These are phyloP conservation scores for Daboia siamensis DNA, from an alignment of 2,113 vertebrate genomes.

Conservation along the genomic window DNA sequence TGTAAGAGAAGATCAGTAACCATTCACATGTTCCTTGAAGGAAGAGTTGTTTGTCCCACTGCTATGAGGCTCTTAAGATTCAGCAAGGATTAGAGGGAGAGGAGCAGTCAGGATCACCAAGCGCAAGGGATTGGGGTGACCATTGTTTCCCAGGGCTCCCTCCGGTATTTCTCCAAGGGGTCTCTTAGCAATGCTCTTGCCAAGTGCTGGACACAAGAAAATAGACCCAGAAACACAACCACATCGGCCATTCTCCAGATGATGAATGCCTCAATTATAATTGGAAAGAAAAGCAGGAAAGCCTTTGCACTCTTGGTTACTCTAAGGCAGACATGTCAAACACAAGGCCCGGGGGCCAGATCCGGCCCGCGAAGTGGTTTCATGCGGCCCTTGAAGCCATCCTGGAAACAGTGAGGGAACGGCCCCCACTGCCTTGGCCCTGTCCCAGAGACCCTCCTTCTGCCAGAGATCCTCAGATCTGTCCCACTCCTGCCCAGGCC, in stretches of 20 bases:
- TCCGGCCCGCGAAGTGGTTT: too few relatives aligned
- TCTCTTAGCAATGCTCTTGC: neutral
- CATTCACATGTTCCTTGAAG: neutral
- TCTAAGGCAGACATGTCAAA: too few relatives aligned
- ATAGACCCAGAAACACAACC: neutral
- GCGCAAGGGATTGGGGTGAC: neutral
- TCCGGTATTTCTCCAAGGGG: neutral
- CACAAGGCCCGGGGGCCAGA: too few relatives aligned
- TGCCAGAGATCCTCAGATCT: too few relatives aligned
- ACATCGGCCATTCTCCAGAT: neutral
- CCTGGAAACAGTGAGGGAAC: too few relatives aligned
- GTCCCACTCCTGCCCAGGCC: too few relatives aligned
- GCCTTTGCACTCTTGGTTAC: neutral
- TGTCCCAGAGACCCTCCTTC: too few relatives aligned
- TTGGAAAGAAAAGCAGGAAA: neutral
- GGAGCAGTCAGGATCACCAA: neutral
- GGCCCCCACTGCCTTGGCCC: too few relatives aligned
- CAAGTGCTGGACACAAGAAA: neutral
- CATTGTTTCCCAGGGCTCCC: neutral
- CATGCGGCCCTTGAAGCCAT: too few relatives aligned
- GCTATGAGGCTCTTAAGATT: neutral
- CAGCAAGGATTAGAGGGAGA: neutral
- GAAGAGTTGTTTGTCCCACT: neutral
- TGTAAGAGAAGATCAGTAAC: neutral
- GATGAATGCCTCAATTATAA: neutral